A percentile compares a stretch with the other conserved stretches of the same genome.
phyloP scores from a whole-genome alignment of 2,113 vertebrate species.

The Sigmodon hispidus region DNA sequence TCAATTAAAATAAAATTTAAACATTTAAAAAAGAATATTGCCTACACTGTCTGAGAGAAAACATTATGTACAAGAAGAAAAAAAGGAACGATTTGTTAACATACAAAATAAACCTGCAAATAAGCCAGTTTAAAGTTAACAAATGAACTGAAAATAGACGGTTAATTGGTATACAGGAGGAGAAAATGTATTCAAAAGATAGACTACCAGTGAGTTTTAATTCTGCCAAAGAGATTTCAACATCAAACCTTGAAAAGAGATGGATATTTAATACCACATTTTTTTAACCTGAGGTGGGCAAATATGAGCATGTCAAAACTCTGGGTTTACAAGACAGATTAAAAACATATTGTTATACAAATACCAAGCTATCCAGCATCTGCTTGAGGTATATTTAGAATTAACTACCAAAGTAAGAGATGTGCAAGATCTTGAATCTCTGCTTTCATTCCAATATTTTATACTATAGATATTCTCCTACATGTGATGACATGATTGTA shows the following conservation, averaged over 20 bases:
- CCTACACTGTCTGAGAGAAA: neutral
- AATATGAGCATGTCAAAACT: neutral
- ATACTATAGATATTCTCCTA: neutral
- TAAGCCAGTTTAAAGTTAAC: neutral
- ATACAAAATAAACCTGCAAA: neutral
- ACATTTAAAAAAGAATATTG: neutral
- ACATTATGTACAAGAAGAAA: neutral
- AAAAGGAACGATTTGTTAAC: neutral
- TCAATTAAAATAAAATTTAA: slow-evolving; percentile 27
- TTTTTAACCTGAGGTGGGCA: neutral
- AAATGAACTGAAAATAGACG: neutral
- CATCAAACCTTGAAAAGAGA: neutral
- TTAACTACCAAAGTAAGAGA: neutral
- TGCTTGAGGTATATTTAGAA: neutral
- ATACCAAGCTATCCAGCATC: neutral
- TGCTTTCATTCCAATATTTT: neutral
- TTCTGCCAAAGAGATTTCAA: neutral
- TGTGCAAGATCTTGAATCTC: neutral
- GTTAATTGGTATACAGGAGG: neutral
- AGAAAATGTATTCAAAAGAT: neutral
- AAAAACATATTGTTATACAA: neutral
- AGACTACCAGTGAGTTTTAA: neutral
- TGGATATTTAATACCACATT: neutral
- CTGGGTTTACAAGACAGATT: neutral
- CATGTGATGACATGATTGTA: too few species aligned